phyloP scores from a whole-genome alignment of 2,797 vertebrate genomes.

The Odontamblyopus rebecca region DNA sequence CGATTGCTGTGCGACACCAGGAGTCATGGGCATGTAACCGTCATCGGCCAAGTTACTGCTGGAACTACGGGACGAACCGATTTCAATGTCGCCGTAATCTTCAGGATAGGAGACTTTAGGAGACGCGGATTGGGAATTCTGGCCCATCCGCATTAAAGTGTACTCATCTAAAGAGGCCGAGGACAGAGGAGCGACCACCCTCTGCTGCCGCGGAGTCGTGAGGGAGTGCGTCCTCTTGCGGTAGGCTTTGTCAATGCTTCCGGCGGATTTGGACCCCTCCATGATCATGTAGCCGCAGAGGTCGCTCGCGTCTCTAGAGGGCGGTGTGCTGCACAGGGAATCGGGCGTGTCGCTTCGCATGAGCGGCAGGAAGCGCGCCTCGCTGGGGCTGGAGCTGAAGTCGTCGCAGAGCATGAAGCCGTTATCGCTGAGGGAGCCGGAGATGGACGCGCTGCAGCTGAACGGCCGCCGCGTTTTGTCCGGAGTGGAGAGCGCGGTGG shows the following conservation, averaged over 20 bases:
- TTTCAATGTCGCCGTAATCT: constrained; percentile 92
- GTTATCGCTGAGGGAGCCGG: constrained; percentile 90
- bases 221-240: constrained; percentile 91
- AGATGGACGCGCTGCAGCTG: constrained; percentile 88
- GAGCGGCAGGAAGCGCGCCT: constrained; percentile 76
- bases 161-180: constrained; percentile 94
- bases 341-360: constrained; percentile 89
- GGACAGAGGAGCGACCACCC: constrained; percentile 83
- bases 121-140: constrained; percentile 82
- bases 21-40: constrained; percentile 96
- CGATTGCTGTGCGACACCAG: constrained; percentile 70
- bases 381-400: constrained; percentile 86
- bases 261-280: constrained; percentile 74
- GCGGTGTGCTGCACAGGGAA: constrained; percentile 88
- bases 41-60: constrained; percentile 78
- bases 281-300: constrained; percentile 90
- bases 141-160: constrained; percentile 90
- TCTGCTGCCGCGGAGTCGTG: constrained; percentile 89
- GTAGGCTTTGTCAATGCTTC: constrained; percentile 75
- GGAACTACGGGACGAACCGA: constrained; percentile 79
- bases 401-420: constrained; percentile 93
- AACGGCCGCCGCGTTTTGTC: constrained; percentile 79
- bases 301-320: constrained; percentile 80
- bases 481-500: constrained; percentile 60
- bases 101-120: constrained; percentile 89